A percentile compares a stretch with the other conserved stretches of the same genome.
These are phyloP conservation scores for Pseudochromis fuscus DNA, from an alignment of 2,797 vertebrate species.

Conservation along the genomic window DNA sequence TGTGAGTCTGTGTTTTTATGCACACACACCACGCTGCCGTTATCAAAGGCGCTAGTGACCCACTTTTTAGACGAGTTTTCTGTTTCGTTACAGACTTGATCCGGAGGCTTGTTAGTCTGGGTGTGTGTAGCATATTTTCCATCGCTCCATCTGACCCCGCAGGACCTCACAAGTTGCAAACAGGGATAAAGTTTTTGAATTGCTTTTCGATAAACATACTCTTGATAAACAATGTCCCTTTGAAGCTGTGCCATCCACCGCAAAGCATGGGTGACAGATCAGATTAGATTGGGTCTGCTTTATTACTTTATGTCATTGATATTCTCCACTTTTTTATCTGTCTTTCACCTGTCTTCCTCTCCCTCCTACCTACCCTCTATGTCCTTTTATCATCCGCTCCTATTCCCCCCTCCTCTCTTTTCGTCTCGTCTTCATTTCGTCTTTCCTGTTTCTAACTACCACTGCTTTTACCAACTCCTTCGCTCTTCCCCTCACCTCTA, in stretches of 20 bases:
- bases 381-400: conserved; percentile 32
- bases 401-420: conserved; percentile 11
- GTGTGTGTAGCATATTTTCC: conserved; percentile 50
- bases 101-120: conserved; percentile 66
- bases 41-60: conserved; percentile 74
- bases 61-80: conserved; percentile 70
- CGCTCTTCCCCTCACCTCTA: conserved; percentile 16
- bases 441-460: conserved; percentile 16
- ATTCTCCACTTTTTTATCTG: conserved; percentile 48
- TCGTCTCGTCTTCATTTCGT: conserved; percentile 13
- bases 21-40: conserved; percentile 55
- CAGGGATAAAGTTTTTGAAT: conserved; percentile 35
- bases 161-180: conserved; percentile 39
- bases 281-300: conserved; percentile 49
- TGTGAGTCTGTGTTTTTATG: conserved; percentile 52
- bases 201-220: conserved; percentile 27
- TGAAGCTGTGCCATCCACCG: conserved; percentile 41
- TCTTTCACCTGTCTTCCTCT: conserved; percentile 39
- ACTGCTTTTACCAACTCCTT: conserved; percentile 21
- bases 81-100: conserved; percentile 55
- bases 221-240: conserved; percentile 52
- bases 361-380: conserved; percentile 5
- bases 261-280: conserved; percentile 39
- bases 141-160: conserved; percentile 46
- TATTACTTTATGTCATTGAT: conserved; percentile 61